Percentiles rank a stretch among this genome's conserved stretches.
These are phyloP conservation scores for Danaus plexippus DNA, from an alignment of 1,140 invertebrate genomes.

Conservation along the genomic window DNA sequence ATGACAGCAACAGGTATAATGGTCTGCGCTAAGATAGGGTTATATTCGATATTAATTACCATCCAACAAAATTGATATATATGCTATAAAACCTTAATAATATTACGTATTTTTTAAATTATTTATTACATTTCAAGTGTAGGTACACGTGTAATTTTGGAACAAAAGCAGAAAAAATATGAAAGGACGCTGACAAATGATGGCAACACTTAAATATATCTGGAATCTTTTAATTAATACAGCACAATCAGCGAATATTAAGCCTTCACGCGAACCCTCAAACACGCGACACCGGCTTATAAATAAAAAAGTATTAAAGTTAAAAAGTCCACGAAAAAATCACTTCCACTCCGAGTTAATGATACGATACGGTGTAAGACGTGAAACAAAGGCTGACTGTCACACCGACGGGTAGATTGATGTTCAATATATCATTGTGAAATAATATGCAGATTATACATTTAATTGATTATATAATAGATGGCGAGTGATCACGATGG, in stretches of 20 bases:
- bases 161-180: too few relatives aligned
- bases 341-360: slow-evolving; percentile 68
- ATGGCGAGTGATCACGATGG: too few relatives aligned
- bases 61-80: not conserved
- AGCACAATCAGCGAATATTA: slow-evolving; percentile 35
- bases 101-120: not conserved
- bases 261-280: slow-evolving; percentile 38
- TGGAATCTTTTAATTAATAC: slow-evolving; percentile 39
- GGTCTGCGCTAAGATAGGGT: not conserved
- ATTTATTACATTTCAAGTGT: not conserved
- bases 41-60: slow-evolving; percentile 2
- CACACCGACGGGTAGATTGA: slow-evolving; percentile 32
- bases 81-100: not conserved
- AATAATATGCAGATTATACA: too few relatives aligned
- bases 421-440: too few relatives aligned
- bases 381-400: slow-evolving; percentile 59
- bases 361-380: slow-evolving; percentile 65
- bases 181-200: too few relatives aligned
- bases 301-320: slow-evolving; percentile 63
- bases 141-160: not conserved
- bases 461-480: too few relatives aligned
- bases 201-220: not conserved
- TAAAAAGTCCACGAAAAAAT: slow-evolving; percentile 62
- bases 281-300: slow-evolving; percentile 53
- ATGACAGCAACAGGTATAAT: slow-evolving; percentile 23